Percentiles rank a stretch among this genome's conserved stretches.
These are phyloP conservation scores for Ahaetulla prasina DNA, from an alignment of 2,113 vertebrate genomes.

Conservation along the genomic window DNA sequence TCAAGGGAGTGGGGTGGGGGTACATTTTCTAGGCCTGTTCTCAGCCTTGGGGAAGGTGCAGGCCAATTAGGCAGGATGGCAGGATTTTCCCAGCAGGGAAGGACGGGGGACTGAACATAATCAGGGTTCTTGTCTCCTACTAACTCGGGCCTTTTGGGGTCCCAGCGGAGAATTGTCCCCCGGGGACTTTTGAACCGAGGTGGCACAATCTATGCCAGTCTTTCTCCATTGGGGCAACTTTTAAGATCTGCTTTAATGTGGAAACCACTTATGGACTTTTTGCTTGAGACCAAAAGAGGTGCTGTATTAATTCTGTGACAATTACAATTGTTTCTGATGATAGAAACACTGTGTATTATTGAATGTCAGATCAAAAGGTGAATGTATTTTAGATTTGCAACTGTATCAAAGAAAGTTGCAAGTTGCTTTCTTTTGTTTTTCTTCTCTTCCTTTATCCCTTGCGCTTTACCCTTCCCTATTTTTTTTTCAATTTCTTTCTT, in stretches of 20 bases:
- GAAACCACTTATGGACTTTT: background rate
- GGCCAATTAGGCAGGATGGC: background rate
- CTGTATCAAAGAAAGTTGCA: background rate
- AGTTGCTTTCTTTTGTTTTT: background rate
- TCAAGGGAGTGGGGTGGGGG: background rate
- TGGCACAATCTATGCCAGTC: background rate
- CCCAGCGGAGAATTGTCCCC: too few species aligned
- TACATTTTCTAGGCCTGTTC: background rate
- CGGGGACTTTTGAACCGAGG: fast-evolving
- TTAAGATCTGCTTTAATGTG: background rate
- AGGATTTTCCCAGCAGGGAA: background rate
- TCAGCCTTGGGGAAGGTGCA: background rate
- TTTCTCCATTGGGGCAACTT: background rate
- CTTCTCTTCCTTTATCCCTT: background rate
- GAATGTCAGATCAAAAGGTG: background rate
- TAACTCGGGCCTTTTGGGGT: background rate
- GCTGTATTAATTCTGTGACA: background rate
- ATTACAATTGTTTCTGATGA: background rate
- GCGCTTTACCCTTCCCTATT: background rate
- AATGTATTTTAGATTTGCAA: background rate
- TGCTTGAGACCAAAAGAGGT: background rate
- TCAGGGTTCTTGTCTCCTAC: too few species aligned
- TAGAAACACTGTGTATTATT: background rate
- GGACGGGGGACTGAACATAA: background rate
- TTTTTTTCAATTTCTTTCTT: background rate